phyloP scores from a whole-genome alignment of 2,888 invertebrate species.

The Torymus texanus region DNA sequence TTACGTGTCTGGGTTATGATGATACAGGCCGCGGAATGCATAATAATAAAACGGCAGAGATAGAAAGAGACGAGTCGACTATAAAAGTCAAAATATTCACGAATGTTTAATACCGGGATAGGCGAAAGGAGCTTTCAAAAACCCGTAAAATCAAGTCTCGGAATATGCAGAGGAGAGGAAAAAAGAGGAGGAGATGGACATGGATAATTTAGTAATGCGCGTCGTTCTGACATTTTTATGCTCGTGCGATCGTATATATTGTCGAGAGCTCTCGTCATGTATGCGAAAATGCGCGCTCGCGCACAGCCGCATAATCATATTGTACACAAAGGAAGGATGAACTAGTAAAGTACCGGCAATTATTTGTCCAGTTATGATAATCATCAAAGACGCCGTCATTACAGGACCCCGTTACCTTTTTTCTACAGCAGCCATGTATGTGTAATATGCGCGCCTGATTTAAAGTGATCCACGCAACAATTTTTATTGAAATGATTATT shows the following conservation, averaged over 20 bases:
- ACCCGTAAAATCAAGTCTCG: no score
- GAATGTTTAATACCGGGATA: no score
- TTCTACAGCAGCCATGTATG: neutral
- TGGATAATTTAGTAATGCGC: no score
- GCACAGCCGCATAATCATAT: constrained; percentile 9
- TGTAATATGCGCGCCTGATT: neutral
- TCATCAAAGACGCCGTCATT: constrained; percentile 35
- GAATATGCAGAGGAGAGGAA: no score
- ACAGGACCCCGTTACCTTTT: constrained; percentile 36
- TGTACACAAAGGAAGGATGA: constrained; percentile 33
- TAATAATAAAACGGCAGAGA: no score
- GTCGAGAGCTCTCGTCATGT: neutral
- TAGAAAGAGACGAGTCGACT: no score
- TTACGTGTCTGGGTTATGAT: no score
- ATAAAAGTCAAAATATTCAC: no score
- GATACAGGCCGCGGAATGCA: no score
- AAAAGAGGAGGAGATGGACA: no score
- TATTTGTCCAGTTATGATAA: constrained; percentile 53
- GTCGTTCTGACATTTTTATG: neutral
- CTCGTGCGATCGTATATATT: neutral
- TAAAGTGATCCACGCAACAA: constrained; percentile 14
- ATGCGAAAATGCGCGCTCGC: neutral
- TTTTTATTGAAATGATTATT: neutral
- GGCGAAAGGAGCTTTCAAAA: no score
- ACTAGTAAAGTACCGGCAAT: constrained; percentile 41